A percentile compares a stretch with the other conserved stretches of the same genome.
These are phyloP conservation scores for Acrobasis repandana DNA, from an alignment of 2,888 invertebrate species.

Conservation along the genomic window DNA sequence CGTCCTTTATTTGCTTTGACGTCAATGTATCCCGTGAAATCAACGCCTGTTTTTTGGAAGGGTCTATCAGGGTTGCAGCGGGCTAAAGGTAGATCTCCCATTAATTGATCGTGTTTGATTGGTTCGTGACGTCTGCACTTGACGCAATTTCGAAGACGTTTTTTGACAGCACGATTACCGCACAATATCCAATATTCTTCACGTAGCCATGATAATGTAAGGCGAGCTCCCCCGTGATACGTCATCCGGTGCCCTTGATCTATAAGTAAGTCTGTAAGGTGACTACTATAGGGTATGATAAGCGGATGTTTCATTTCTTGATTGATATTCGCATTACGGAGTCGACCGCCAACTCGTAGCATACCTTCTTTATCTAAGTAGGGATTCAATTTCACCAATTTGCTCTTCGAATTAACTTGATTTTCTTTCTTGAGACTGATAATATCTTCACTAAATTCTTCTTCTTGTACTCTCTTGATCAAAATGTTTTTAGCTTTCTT, in stretches of 20 bases:
- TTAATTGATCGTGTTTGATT: constrained; percentile 11
- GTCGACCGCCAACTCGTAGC: constrained; percentile 26
- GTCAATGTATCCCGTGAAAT: constrained; percentile 28
- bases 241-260: constrained; percentile 23
- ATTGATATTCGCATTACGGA: constrained; percentile 17
- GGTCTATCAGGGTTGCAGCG: constrained; percentile 25
- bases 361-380: too few relatives aligned
- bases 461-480: too few relatives aligned
- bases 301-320: constrained; percentile 23
- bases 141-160: constrained; percentile 18
- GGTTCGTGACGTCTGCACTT: constrained; percentile 22
- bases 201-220: constrained; percentile 18
- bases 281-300: constrained; percentile 18
- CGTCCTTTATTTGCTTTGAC: constrained; percentile 29
- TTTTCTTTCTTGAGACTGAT: too few relatives aligned
- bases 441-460: too few relatives aligned
- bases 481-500: too few relatives aligned
- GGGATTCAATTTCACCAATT: too few relatives aligned
- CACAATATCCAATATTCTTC: constrained; percentile 24
- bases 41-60: constrained; percentile 28
- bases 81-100: constrained; percentile 23
- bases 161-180: constrained; percentile 21
- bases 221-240: constrained; percentile 24
- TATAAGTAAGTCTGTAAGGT: constrained; percentile 17
- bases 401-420: too few relatives aligned